A percentile compares a stretch with the other conserved stretches of the same genome.
Conservation (phyloP, 53 echinoderm and acorn worm genomes). For the Apostichopus leukothele region DNA sequence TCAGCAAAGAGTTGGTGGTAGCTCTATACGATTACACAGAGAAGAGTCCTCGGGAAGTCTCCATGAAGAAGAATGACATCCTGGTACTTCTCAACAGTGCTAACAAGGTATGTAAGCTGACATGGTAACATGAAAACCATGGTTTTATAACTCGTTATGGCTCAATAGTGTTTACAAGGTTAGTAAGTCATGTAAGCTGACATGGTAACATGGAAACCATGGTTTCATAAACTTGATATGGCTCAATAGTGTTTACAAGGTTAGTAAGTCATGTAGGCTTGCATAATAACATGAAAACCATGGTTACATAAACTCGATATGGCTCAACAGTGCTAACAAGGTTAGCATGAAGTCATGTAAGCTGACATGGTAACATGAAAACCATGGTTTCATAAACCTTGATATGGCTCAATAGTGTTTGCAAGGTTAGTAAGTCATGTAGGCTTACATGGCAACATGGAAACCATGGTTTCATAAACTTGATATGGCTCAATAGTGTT, state of each 20-base stretch:
- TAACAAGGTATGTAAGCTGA: slow-evolving; percentile 71
- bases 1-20: slow-evolving; percentile 92
- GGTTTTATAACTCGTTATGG: background rate
- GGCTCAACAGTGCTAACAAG: slow-evolving; percentile 92
- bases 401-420: too few relatives aligned
- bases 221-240: too few relatives aligned
- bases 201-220: too few relatives aligned
- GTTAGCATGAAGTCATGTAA: slow-evolving; percentile 31
- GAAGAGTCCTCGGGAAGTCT: slow-evolving; percentile 99
- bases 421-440: too few relatives aligned
- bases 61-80: slow-evolving; percentile 99
- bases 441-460: too few relatives aligned
- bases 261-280: slow-evolving; percentile 39
- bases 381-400: background rate
- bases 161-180: too few relatives aligned
- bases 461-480: too few relatives aligned
- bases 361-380: background rate
- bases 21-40: slow-evolving; percentile 98
- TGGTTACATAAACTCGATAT: background rate
- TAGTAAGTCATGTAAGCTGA: too few relatives aligned
- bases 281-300: background rate
- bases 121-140: background rate
- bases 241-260: slow-evolving; percentile 64
- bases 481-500: slow-evolving; percentile 57
- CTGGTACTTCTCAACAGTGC: slow-evolving; percentile 90